Evolutionary conservation across 2,888 invertebrate species (phyloP).

Genomic region (Galeopsomyia nigrocyanea): DNA sequence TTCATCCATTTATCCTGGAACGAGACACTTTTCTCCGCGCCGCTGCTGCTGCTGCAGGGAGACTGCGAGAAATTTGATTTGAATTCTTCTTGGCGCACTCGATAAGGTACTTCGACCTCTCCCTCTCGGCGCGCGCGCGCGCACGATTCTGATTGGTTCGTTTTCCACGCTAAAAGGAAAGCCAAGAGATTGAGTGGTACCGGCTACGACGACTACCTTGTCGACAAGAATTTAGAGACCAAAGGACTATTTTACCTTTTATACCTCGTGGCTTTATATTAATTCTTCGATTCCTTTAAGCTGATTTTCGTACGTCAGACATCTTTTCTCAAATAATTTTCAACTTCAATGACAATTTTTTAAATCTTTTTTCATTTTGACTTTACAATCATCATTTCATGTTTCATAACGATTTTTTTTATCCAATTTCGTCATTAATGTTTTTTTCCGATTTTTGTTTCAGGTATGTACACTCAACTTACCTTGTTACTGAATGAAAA

Average conservation of each 20-base stretch:
- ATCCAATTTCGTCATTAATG: no score
- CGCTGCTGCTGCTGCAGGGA: no score
- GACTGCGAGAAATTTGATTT: slow-evolving; percentile 53
- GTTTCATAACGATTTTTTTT: no score
- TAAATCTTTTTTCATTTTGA: slow-evolving; percentile 17
- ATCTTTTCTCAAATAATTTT: slow-evolving; percentile 20
- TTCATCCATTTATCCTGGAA: slow-evolving; percentile 53
- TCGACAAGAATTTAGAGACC: neutral
- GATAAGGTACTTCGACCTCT: slow-evolving; percentile 53
- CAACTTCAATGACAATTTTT: neutral
- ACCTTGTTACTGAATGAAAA: no score
- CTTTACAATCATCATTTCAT: no score
- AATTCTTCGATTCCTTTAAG: neutral
- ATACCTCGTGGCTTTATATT: neutral
- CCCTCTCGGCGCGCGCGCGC: neutral
- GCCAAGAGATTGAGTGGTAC: neutral
- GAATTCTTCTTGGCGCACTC: slow-evolving; percentile 50
- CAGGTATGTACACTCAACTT: slow-evolving; percentile 27
- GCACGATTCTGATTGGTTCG: slow-evolving; percentile 48
- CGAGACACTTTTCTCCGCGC: slow-evolving; percentile 38
- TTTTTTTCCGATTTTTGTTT: no score
- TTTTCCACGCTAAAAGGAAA: slow-evolving; percentile 6
- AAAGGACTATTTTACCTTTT: slow-evolving; percentile 6
- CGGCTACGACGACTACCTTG: neutral
- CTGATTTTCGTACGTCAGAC: neutral